Conservation (phyloP, 37 sponge, comb jelly and placozoan species). For the Halichondria panicea region DNA sequence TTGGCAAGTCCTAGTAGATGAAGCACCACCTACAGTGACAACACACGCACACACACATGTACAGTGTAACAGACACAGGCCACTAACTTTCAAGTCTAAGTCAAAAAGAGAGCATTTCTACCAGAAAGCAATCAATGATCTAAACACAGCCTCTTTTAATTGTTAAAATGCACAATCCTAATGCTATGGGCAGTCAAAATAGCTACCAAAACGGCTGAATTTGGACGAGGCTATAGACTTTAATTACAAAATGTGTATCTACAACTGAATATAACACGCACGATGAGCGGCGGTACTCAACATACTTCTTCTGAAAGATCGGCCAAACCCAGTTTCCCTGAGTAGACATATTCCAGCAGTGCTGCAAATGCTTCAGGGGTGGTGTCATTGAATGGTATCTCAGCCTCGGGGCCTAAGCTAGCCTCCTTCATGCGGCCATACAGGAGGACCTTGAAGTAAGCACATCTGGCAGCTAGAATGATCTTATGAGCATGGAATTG, state of each 20-base stretch:
- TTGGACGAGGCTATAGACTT: too few relatives aligned
- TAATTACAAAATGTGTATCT: too few relatives aligned
- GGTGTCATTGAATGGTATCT: conserved; percentile 56
- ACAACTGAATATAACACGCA: too few relatives aligned
- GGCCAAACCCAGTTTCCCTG: conserved; percentile 69
- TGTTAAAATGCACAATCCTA: too few relatives aligned
- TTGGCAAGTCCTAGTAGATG: conserved; percentile 83
- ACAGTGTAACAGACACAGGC: too few relatives aligned
- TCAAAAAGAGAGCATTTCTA: too few relatives aligned
- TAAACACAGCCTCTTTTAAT: too few relatives aligned
- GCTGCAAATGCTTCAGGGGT: conserved; percentile 70
- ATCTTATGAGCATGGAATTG: conserved; percentile 72
- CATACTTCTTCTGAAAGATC: conserved; percentile 72
- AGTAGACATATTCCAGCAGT: conserved; percentile 80
- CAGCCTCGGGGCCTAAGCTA: conserved; percentile 29
- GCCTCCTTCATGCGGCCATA: conserved; percentile 90
- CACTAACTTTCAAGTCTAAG: too few relatives aligned
- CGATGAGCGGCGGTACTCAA: too few relatives aligned
- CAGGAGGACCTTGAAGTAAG: conserved; percentile 76
- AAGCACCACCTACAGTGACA: conserved; percentile 52
- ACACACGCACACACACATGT: background rate
- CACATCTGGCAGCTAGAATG: conserved; percentile 78
- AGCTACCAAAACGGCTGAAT: too few relatives aligned
- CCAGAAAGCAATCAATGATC: too few relatives aligned
- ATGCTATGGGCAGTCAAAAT: too few relatives aligned